Base-by-base conservation (phyloP, 1,140 invertebrate genomes). In the Parasteatoda tepidariorum region DNA sequence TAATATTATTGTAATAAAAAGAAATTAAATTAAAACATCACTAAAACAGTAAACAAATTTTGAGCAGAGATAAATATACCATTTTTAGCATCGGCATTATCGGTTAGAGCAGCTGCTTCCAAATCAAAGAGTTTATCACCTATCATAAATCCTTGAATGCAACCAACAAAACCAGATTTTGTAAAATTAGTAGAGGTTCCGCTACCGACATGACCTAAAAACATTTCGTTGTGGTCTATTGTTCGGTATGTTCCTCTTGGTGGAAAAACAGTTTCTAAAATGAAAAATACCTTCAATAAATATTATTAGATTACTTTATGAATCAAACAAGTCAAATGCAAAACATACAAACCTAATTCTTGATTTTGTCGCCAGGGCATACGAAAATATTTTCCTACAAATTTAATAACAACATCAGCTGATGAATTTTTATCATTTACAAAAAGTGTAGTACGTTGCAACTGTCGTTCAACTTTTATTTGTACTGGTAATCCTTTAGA, bases 131-230 rank as follows among this genome's bases (percentile, higher is more conserved):
- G 91, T 86, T 92, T 92, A 74, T 93, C 90, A 24, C 94, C 95
- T 81, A 97, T 95, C 91, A 95, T 95, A 55, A 97, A 91, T 11
- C 96, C 96, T 85, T 95, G 91, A 22, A 97, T 92, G 87, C 96
- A 98, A 0, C 96, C 96, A 15, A 96, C 93, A 87, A 96, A 96
- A 0, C 93, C 93, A 5, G 91, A 91, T 82, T 95, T 91, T 3
- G 92, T 91, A 3, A 92, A 87, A 89, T 86, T 85, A 9, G 84
- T 83, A 41, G 61, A 66, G 22, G 85, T 87, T 9, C 79, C 84
- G 70, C 78, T 81, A 88, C 95, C 94, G 86, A 95, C 95, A 24
- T 96, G 95, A 61, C 96, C 96, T 54, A 97, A 90, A 89, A 96
- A 96, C 81, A 97, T 91, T 88, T 97, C 94, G 86, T 96, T 95